These are phyloP conservation scores for Nymphalis c-album DNA, from an alignment of 2,888 invertebrate genomes.

Conservation along the genomic window DNA sequence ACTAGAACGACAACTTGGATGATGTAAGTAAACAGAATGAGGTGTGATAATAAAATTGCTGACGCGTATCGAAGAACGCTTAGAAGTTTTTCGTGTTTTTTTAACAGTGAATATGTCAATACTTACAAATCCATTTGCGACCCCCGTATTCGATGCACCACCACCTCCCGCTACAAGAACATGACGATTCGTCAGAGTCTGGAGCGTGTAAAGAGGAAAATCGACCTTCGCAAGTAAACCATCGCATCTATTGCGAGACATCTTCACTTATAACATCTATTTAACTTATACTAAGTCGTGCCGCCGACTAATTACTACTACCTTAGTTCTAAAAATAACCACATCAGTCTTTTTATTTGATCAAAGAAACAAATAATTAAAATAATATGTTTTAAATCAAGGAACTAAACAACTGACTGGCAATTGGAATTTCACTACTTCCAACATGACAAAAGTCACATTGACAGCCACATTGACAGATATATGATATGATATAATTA, in stretches of 20 bases:
- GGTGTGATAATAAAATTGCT: slow-evolving; percentile 37
- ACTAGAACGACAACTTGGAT: background rate
- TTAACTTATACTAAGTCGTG: slow-evolving; percentile 46
- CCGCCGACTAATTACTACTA: slow-evolving; percentile 50
- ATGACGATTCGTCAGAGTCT: slow-evolving; percentile 94
- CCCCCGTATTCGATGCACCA: slow-evolving; percentile 97
- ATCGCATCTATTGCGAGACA: slow-evolving; percentile 81
- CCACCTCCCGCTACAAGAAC: slow-evolving; percentile 98
- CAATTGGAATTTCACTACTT: slow-evolving; percentile 59
- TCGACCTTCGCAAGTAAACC: slow-evolving; percentile 92
- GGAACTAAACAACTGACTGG: slow-evolving; percentile 61
- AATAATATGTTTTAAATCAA: slow-evolving; percentile 61
- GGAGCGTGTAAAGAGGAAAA: slow-evolving; percentile 95
- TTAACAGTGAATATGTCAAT: slow-evolving; percentile 22
- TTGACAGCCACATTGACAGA: slow-evolving; percentile 47
- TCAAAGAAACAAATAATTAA: slow-evolving; percentile 49
- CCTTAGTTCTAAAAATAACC: slow-evolving; percentile 48
- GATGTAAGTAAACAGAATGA: slow-evolving; percentile 22
- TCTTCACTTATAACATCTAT: slow-evolving; percentile 64
- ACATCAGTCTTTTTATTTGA: slow-evolving; percentile 59
- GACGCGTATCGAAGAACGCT: slow-evolving; percentile 54
- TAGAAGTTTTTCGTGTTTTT: slow-evolving; percentile 26
- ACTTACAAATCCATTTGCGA: slow-evolving; percentile 98
- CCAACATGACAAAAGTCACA: slow-evolving; percentile 81
- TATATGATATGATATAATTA: too few relatives aligned